These are phyloP conservation scores for Istiophorus platypterus DNA, from an alignment of 2,113 vertebrate species.

Conservation along the genomic window DNA sequence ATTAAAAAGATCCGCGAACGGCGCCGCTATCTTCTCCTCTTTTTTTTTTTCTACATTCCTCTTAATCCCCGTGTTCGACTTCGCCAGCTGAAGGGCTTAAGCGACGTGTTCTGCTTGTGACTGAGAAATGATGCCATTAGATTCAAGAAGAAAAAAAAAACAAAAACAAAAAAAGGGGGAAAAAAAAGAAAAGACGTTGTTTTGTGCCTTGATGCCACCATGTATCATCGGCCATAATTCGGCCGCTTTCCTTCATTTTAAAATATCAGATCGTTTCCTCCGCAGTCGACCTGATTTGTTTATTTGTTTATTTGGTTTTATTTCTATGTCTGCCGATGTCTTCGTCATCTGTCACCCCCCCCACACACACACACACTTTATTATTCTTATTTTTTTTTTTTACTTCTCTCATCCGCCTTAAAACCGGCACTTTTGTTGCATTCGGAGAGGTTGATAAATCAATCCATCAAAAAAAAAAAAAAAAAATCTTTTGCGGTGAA, in stretches of 20 bases:
- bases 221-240: constrained; percentile 67
- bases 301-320: no score
- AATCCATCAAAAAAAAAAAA: constrained; percentile 99
- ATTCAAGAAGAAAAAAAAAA: no score
- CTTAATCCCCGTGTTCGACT: constrained; percentile 78
- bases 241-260: constrained; percentile 65
- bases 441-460: constrained; percentile 99
- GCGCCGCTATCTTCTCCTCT: constrained; percentile 68
- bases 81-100: constrained; percentile 76
- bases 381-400: no score
- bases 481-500: constrained; percentile 99
- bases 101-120: constrained; percentile 73
- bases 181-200: constrained; percentile 46
- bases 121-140: constrained; percentile 76
- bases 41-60: constrained; percentile 73
- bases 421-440: constrained; percentile 97
- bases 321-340: constrained; percentile 46
- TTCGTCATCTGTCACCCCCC: no score
- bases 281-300: constrained; percentile 74
- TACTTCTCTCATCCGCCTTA: constrained; percentile 77
- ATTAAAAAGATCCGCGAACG: constrained; percentile 79
- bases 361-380: no score
- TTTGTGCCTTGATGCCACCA: constrained; percentile 70
- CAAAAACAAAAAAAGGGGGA: no score
- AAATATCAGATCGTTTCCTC: constrained; percentile 76